phyloP scores from a whole-genome alignment of 2,113 vertebrate species.

The Takifugu bimaculatus region DNA sequence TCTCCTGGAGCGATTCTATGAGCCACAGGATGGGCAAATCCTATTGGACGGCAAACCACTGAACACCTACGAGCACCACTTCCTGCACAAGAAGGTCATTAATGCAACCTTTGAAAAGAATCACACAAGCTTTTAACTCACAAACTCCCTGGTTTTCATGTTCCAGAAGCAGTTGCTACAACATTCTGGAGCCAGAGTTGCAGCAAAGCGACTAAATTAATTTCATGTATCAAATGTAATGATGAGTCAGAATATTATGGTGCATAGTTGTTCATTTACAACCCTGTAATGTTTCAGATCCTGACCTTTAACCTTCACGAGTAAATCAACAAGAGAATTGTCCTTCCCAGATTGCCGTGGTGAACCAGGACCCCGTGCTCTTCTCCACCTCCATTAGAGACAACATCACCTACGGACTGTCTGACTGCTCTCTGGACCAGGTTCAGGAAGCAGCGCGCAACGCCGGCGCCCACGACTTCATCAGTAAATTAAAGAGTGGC shows the following conservation, averaged over 20 bases:
- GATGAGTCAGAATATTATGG: no score
- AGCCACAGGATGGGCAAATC: slow-evolving; percentile 67
- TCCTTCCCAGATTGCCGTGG: slow-evolving; percentile 62
- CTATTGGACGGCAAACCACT: slow-evolving; percentile 63
- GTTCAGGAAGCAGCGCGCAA: slow-evolving; percentile 66
- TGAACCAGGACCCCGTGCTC: slow-evolving; percentile 74
- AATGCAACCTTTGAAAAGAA: background rate
- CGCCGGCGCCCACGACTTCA: slow-evolving; percentile 72
- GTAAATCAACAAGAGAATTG: background rate
- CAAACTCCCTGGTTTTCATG: no score
- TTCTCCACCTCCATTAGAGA: slow-evolving; percentile 69
- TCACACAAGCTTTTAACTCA: no score
- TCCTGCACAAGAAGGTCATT: slow-evolving; percentile 73
- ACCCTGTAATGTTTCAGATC: background rate
- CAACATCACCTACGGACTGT: slow-evolving; percentile 73
- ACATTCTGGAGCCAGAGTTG: no score
- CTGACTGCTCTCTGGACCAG: slow-evolving; percentile 40
- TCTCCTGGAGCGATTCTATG: slow-evolving; percentile 72
- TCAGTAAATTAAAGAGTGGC: slow-evolving; percentile 55
- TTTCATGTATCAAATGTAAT: no score
- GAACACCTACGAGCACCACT: slow-evolving; percentile 66
- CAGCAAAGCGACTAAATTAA: no score
- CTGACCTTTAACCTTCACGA: background rate
- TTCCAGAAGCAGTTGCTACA: no score
- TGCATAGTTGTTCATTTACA: background rate